Base-by-base conservation (phyloP, 2,888 invertebrate genomes). In the Hydrotaea cyrtoneurina region DNA sequence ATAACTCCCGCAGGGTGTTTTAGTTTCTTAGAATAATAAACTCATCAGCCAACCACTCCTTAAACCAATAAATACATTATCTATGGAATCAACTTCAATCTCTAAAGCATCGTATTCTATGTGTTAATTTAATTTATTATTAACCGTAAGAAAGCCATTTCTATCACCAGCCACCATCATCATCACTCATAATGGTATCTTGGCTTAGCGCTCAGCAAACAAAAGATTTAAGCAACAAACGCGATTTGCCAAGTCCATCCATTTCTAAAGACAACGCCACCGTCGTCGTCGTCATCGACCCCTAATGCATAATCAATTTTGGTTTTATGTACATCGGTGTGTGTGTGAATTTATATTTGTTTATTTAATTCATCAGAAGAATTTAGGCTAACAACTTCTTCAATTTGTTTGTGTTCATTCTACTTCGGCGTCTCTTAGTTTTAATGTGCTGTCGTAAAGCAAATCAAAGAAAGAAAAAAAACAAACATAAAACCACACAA, bases 311-410 rank as follows among this genome's bases (percentile, higher is more conserved):
- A 73, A 79, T 73, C 64, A 79, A 73, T 64, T 36, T 62, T 46
- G 7, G 2, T 31, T 31, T n/a, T n/a, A n/a, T n/a, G n/a, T n/a
- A n/a, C n/a, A n/a, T n/a, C n/a, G n/a, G n/a, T n/a, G n/a, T 31
- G 17, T 43, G 26, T 71, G 7, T 23, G 21, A 10, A 50, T 19
- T 62, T 72, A 13, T 75, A 46, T 80, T 71, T 71, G 59, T 69
- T 50, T 75, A 23, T 75, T 75, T 80, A 80, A 39, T 69, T 75
- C 23, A 62, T 57, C 59, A 75, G 75, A 46, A 62, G 71, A 71
- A 71, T 80, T 71, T 76, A 75, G 71, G 80, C 80, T 71, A 75
- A 69, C 50, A 15, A 80, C 43, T 66, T 57, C 46, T 74, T 74
- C n/a, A 43, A 23, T 2, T 46, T 46, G 19, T 66, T 39, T 39